Evolutionary conservation across 1,140 invertebrate genomes (phyloP), one percentile per base, ranked within the genome.

Genomic region (Lasioglossum albipes): DNA sequence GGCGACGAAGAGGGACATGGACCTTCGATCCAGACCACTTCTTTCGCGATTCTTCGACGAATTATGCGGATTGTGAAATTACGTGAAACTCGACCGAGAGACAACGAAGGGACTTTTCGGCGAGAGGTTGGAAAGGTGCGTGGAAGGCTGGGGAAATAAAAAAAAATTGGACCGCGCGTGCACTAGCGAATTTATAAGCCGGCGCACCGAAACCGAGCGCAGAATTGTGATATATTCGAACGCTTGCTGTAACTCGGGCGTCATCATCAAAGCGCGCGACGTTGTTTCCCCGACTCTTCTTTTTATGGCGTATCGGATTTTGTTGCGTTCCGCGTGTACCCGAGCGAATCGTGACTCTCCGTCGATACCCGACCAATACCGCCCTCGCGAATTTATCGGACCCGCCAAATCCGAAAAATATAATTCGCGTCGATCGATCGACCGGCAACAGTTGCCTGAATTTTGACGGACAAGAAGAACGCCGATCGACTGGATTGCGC

Each of bases 181-280:
- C 36, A 18, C 57, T 9, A 22, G 42, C 52, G 61, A 85, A 79
- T 85, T 85, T 82, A 85, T 85, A 79, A 75, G 52, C 1, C 27
- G 62, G 3, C 41, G 3, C 41, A 16, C 45, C 52, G 79, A 78
- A 85, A 85, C 61, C 73, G 69, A 81, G 73, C 84, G 54, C 41
- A 27, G 71, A 82, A 85, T 85, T 85, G 83, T 64, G 62, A 86
- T 85, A 85, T 85, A 85, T 85, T 79, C 80, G 71, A 61, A 57
- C 67, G 31, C n/a, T 73, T 54, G 22, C 16, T 67, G 73, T 41
- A 65, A 73, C 66, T 78, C 42, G 79, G 79, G 71, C 57, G 79
- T 81, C 73, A 62, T 85, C 57, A 61, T 72, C 71, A 54, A 73
- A 82, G 49, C 52, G 67, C 42, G 57, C 57, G 36, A 49, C 45